These are phyloP conservation scores for Brienomyrus longianalis DNA, from an alignment of 2,113 vertebrate genomes.

Conservation along the genomic window DNA sequence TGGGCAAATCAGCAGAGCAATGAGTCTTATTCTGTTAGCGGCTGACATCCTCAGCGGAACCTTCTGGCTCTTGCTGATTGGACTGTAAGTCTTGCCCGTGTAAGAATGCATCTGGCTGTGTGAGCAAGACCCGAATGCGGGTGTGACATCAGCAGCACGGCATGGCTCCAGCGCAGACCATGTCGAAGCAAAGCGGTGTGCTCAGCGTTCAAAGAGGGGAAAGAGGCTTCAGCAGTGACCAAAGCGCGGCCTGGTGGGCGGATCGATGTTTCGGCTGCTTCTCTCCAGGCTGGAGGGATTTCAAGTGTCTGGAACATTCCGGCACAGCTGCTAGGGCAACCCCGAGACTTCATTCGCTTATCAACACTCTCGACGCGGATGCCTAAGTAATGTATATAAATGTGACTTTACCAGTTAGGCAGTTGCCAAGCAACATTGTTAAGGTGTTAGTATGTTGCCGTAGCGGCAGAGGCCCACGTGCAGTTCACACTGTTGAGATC, in stretches of 20 bases:
- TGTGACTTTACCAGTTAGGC: neutral
- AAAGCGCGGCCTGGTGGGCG: neutral
- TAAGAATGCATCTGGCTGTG: neutral
- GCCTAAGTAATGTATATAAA: neutral
- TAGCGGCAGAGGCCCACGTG: neutral
- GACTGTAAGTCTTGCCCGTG: neutral
- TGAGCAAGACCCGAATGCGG: neutral
- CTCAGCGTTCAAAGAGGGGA: neutral
- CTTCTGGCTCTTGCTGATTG: neutral
- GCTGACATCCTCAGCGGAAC: neutral
- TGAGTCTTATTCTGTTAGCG: neutral
- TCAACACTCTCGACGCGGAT: neutral
- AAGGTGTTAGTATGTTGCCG: neutral
- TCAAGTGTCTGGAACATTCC: neutral
- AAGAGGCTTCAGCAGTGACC: neutral
- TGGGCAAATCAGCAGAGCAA: neutral
- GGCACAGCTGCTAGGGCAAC: neutral
- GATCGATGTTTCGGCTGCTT: neutral
- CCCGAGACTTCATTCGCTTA: neutral
- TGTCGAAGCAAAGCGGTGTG: neutral
- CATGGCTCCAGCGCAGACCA: neutral
- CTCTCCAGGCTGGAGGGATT: neutral
- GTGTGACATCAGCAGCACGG: neutral
- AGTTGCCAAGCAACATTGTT: neutral
- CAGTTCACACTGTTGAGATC: neutral